phyloP scores from a whole-genome alignment of 2,888 invertebrate genomes.

The Caenorhabditis uteleia region DNA sequence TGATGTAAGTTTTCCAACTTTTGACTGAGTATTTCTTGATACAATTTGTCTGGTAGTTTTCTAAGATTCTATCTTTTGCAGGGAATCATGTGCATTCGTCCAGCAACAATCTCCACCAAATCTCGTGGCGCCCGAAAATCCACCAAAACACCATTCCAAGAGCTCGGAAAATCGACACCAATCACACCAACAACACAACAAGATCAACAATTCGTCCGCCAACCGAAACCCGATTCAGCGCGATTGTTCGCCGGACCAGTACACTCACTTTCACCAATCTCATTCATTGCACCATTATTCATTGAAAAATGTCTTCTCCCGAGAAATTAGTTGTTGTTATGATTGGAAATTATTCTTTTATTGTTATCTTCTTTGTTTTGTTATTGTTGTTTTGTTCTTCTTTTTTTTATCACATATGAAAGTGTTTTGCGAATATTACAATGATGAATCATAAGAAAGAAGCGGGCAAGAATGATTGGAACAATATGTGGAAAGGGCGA shows the following conservation, averaged over 20 bases:
- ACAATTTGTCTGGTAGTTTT: too few relatives aligned
- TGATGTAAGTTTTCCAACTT: slow-evolving; percentile 10
- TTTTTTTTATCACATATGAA: too few relatives aligned
- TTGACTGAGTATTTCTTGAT: too few relatives aligned
- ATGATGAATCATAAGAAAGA: too few relatives aligned
- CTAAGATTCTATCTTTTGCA: slow-evolving; percentile 4
- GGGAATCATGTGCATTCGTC: slow-evolving; percentile 26
- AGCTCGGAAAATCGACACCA: background rate
- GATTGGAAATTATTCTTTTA: too few relatives aligned
- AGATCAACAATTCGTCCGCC: slow-evolving; percentile 10
- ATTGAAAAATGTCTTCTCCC: slow-evolving; percentile 49
- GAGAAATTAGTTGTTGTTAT: too few relatives aligned
- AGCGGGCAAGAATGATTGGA: too few relatives aligned
- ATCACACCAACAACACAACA: too few relatives aligned
- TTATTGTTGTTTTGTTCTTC: too few relatives aligned
- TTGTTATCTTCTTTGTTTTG: too few relatives aligned
- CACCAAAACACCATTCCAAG: background rate
- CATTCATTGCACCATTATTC: slow-evolving; percentile 54
- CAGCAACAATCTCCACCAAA: background rate
- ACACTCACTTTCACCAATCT: slow-evolving; percentile 55
- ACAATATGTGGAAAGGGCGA: too few relatives aligned
- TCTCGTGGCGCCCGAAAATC: background rate
- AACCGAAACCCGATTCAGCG: slow-evolving; percentile 29
- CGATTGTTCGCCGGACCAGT: slow-evolving; percentile 56
- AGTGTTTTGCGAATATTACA: too few relatives aligned